Base-by-base conservation (phyloP, 2,797 vertebrate genomes). In the Manis javanica region DNA sequence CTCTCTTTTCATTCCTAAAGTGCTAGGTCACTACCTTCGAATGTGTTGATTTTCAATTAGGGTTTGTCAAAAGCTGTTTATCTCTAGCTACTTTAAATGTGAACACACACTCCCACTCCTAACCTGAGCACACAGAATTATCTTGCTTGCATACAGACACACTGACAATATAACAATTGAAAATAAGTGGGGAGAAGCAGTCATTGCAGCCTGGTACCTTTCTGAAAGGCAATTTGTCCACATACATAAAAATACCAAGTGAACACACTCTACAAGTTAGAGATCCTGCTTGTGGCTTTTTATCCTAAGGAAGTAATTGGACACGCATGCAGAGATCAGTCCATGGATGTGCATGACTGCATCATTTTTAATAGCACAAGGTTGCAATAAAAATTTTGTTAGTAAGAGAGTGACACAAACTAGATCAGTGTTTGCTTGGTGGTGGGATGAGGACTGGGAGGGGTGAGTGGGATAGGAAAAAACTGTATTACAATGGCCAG, bases 221-320 rank as follows among this genome's bases (percentile, higher is more conserved):
- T 90, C 55, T 90, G 71, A 90, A 92, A 89, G 61, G 59, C 39
- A 77, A 3, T 63, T 37, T 93, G 46, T 74, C 72, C 81, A 46
- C 69, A 51, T 75, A 21, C 79, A 8, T 24, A 72, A 49, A n/a
- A 84, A 4, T 86, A 59, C 63, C 29, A 64, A 42, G 34, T 69
- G 78, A 81, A 71, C 53, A 59, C 46, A 21, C 15, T 74, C 26
- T 55, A 49, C 29, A 78, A n/a, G 74, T 66, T 10, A 93, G 14
- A 15, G 34, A 31, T 78, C 19, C 63, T 88, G 31, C 46, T 29
- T 63, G 34, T 53, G 61, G 55, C 5, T 5, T 61, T 69, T 88
- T 82, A 81, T 82, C 9, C 4, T 57, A 75, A 77, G 46, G 46
- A 89, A 53, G n/a, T 19, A 75, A 66, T 7, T 88, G 71, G 86